Evolutionary conservation across 2,113 vertebrate species (phyloP).

Genomic region (Cervus canadensis): DNA sequence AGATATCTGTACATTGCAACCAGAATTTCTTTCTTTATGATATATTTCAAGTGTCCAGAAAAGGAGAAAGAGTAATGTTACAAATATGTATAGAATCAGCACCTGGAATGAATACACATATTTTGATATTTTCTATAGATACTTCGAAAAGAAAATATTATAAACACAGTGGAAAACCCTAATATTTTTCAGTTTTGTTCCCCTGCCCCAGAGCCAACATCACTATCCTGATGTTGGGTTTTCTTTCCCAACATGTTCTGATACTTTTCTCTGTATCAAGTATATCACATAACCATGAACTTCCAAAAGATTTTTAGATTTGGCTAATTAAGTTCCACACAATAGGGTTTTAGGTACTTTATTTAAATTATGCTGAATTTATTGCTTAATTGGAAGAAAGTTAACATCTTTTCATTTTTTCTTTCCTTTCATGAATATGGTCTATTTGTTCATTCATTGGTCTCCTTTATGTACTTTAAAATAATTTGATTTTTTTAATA

Average conservation of each 20-base stretch:
- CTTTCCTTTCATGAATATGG: neutral
- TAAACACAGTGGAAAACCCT: neutral
- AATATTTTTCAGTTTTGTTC: neutral
- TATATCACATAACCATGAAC: neutral
- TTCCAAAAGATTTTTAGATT: neutral
- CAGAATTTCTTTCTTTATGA: neutral
- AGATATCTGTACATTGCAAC: neutral
- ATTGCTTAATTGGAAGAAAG: neutral
- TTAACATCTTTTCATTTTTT: neutral
- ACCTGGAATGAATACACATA: neutral
- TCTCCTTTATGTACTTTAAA: neutral
- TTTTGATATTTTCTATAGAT: neutral
- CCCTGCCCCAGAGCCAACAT: neutral
- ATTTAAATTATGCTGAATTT: neutral
- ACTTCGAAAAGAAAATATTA: neutral
- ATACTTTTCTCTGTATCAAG: neutral
- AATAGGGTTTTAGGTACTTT: neutral
- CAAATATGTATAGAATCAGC: neutral
- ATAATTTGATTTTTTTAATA: neutral
- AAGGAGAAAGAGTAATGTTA: neutral
- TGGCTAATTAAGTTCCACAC: neutral
- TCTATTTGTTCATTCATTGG: neutral
- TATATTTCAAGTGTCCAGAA: neutral
- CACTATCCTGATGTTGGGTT: neutral
- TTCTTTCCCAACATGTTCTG: neutral